These are phyloP conservation scores for Planiliza haematocheilus DNA, from an alignment of 2,113 vertebrate genomes.

Conservation along the genomic window DNA sequence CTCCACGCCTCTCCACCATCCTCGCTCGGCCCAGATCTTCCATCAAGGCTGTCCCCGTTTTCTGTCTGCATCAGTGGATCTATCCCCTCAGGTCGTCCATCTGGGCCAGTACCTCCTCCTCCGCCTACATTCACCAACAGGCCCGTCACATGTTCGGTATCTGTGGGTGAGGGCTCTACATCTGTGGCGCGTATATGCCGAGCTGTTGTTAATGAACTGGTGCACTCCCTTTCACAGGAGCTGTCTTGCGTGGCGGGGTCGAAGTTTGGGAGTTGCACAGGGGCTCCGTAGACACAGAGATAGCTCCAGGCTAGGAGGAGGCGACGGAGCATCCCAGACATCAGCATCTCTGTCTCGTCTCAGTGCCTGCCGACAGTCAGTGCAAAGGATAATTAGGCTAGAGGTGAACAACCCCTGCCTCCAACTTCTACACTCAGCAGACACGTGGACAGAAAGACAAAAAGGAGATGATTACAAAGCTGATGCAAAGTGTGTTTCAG, in stretches of 20 bases:
- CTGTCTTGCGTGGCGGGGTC: slow-evolving; percentile 20
- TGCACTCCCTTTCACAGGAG: slow-evolving; percentile 49
- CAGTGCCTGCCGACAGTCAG: slow-evolving; percentile 52
- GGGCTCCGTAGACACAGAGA: slow-evolving; percentile 62
- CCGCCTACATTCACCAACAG: slow-evolving; percentile 47
- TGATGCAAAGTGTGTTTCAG: slow-evolving; percentile 8
- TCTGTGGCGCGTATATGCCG: slow-evolving; percentile 5
- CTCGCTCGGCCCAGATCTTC: slow-evolving; percentile 53
- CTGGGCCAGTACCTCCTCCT: slow-evolving; percentile 53
- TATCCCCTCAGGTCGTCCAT: slow-evolving; percentile 50
- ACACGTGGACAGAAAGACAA: slow-evolving; percentile 18
- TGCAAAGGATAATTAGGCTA: slow-evolving; percentile 27
- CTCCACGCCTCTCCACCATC: slow-evolving; percentile 41
- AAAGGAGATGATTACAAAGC: slow-evolving; percentile 15
- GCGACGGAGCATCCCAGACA: slow-evolving; percentile 46
- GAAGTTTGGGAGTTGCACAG: slow-evolving; percentile 41
- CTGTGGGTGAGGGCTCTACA: slow-evolving; percentile 18
- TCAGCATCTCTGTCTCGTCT: slow-evolving; percentile 71
- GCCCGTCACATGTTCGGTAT: slow-evolving; percentile 20
- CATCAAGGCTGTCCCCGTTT: slow-evolving; percentile 55
- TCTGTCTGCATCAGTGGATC: slow-evolving; percentile 43
- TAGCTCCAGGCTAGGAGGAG: slow-evolving; percentile 73
- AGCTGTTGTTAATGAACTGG: slow-evolving; percentile 15
- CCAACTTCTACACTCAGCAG: slow-evolving; percentile 17
- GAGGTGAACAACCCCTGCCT: slow-evolving; percentile 27